A percentile compares a stretch with the other conserved stretches of the same genome.
Evolutionary conservation across 2,113 vertebrate species (phyloP).

Genomic region (Nestor notabilis): DNA sequence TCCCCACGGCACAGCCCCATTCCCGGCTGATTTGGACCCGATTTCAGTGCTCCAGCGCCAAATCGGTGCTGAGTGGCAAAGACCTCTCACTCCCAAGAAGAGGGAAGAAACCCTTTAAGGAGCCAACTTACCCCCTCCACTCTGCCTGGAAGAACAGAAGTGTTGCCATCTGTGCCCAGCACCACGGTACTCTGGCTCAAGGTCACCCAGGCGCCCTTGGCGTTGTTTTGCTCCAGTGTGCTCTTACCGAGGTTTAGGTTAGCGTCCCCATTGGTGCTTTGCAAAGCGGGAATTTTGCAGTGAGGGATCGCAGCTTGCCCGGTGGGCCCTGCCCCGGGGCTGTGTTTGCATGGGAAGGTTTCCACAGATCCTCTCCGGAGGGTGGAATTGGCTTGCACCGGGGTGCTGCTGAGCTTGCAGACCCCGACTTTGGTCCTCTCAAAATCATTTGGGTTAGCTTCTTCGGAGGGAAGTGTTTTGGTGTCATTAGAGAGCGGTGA

Average conservation of each 20-base stretch:
- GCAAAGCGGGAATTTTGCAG: slow-evolving; percentile 81
- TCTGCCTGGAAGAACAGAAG: slow-evolving; percentile 87
- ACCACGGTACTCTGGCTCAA: slow-evolving; percentile 96
- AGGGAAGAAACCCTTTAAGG: not conserved
- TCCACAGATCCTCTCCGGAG: slow-evolving; percentile 78
- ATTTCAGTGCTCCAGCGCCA: not conserved
- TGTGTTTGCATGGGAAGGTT: slow-evolving; percentile 47
- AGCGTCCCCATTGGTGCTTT: slow-evolving; percentile 66
- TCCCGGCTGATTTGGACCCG: not conserved
- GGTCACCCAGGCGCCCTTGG: slow-evolving; percentile 85
- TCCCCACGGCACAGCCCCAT: not conserved
- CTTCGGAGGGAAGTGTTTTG: slow-evolving; percentile 78
- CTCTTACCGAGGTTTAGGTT: slow-evolving; percentile 79
- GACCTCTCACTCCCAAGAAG: not conserved
- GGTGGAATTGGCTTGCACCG: slow-evolving; percentile 72
- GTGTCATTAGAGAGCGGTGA: slow-evolving; percentile 76
- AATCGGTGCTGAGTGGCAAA: not conserved
- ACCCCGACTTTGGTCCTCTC: slow-evolving; percentile 84
- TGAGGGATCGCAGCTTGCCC: slow-evolving; percentile 62
- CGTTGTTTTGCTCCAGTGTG: slow-evolving; percentile 85
- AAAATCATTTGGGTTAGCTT: slow-evolving; percentile 76
- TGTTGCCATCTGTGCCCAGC: slow-evolving; percentile 91
- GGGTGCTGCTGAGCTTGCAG: slow-evolving; percentile 79
- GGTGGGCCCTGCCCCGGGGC: not conserved
- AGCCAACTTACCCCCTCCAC: slow-evolving; percentile 84